Base-by-base conservation (phyloP, 2,797 vertebrate species). In the Sebastes variabilis region DNA sequence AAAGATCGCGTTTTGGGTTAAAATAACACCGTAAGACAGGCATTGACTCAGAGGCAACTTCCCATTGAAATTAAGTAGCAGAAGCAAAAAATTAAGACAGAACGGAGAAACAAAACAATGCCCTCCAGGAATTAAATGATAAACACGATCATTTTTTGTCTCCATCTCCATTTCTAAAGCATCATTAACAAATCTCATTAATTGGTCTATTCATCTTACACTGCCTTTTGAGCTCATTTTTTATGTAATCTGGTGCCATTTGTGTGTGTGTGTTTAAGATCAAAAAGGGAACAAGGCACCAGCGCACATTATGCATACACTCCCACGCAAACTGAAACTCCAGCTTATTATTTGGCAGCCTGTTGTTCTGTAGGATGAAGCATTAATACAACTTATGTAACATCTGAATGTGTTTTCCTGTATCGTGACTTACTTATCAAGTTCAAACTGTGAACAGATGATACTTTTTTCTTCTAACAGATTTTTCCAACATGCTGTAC, bases 141-240 rank as follows among this genome's bases (percentile, higher is more conserved):
- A 78, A 80, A 72, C 61, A 85, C 1, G 6, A 66, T 64, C 13
- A 56, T 52, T 73, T 84, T 82, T 60, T 55, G 81, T 70, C 52
- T 34, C 36, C 16, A 42, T 88, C 65, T 80, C 70, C 56, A 68
- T 80, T 81, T 86, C 69, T 72, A 58, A 79, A 67, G 54, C 16
- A 22, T 60, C 46, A 70, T 83, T 84, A 82, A 77, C 75, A 67
- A 20, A 77, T 77, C 71, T 36, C 59, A 81, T 83, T 73, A 74
- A 82, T 77, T 79, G 69, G 30, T 16, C 58, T 65, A 36, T 64
- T 82, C 49, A 34, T 81, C 38, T 82, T 59, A 66, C n/a, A 4
- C 52, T 64, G n/a, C 30, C 29, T 79, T 81, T 66, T 61, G 14
- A 76, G 60, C 22, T 61, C 2, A 27, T 71, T 72, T 87, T 71